Evolutionary conservation across 2,888 invertebrate genomes (phyloP), one percentile per base, ranked within the genome.

Genomic region (Leucoma salicis): DNA sequence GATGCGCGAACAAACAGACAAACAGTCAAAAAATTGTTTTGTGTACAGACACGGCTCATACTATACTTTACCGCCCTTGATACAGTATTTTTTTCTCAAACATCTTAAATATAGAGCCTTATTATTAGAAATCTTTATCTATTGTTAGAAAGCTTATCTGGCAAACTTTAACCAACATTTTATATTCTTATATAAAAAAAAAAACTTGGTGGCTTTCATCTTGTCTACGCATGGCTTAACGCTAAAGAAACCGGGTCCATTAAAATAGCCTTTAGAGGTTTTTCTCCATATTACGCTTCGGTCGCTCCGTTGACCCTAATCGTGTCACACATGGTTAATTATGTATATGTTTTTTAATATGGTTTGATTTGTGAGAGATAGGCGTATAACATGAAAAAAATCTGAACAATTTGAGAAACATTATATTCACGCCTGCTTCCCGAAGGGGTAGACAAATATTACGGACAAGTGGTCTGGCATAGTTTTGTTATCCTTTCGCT

Each of bases 261-360:
- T 67, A 65, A 68, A 66, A 63, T 61, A 68, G 63, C 58, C 52
- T 66, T 61, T 46, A 64, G 53, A 57, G 53, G 51, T 61, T 70
- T 71, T 67, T 57, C 52, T 52, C 51, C 59, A 59, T 39, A 60
- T 55, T 49, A 50, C 61, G 74, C 72, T 59, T 70, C 59, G 66
- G 46, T 63, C 39, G 11, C 27, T 11, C 11, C 27, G n/a, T 1
- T 27, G 21, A 8, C 21, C 6, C 21, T 2, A 21, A 21, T 21
- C 21, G 8, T 21, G 21, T 21, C 7, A 21, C 21, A 21, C 21
- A 21, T 21, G 21, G 21, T 21, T 21, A 21, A 21, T 21, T 21
- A 6, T 21, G 21, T 5, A 21, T 21, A 21, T 21, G 7, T 21
- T 21, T 21, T 21, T 21, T 21, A 21, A 21, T 21, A 3, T 21